These are phyloP conservation scores for Characodon lateralis DNA, from an alignment of 2,797 vertebrate species.

Conservation along the genomic window DNA sequence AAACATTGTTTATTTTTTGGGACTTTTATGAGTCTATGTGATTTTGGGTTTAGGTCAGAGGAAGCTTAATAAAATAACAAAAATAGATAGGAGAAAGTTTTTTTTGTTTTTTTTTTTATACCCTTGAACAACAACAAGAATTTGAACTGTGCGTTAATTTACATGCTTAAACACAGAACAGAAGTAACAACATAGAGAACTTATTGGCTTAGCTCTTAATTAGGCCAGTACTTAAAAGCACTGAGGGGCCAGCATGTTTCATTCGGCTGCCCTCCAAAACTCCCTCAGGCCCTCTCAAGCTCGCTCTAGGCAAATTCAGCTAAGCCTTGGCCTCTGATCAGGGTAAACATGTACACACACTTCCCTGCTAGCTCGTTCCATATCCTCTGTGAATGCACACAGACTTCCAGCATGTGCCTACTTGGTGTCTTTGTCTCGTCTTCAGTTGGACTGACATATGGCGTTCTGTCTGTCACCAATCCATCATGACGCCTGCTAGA, in stretches of 20 bases:
- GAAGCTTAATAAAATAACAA: not conserved
- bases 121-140: not conserved
- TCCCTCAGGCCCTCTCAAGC: slow-evolving; percentile 54
- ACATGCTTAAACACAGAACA: slow-evolving; percentile 18
- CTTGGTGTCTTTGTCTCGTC: slow-evolving; percentile 40
- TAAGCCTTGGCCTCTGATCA: slow-evolving; percentile 62
- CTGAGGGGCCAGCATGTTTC: slow-evolving; percentile 66
- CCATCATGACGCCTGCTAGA: slow-evolving; percentile 48
- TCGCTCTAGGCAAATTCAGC: slow-evolving; percentile 61
- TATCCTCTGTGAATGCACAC: slow-evolving; percentile 29
- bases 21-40: not conserved
- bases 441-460: slow-evolving; percentile 16
- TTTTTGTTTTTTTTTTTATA: slow-evolving; percentile 3
- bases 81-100: not conserved
- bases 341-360: slow-evolving; percentile 45
- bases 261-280: slow-evolving; percentile 54
- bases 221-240: slow-evolving; percentile 61
- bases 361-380: slow-evolving; percentile 29
- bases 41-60: not conserved
- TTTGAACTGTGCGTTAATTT: slow-evolving; percentile 10
- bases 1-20: too few relatives aligned
- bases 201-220: slow-evolving; percentile 67
- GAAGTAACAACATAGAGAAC: slow-evolving; percentile 38
- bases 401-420: slow-evolving; percentile 16
- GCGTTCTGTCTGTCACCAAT: slow-evolving; percentile 35